Base-by-base conservation (phyloP, 2,113 vertebrate genomes). In the Echinops telfairi region DNA sequence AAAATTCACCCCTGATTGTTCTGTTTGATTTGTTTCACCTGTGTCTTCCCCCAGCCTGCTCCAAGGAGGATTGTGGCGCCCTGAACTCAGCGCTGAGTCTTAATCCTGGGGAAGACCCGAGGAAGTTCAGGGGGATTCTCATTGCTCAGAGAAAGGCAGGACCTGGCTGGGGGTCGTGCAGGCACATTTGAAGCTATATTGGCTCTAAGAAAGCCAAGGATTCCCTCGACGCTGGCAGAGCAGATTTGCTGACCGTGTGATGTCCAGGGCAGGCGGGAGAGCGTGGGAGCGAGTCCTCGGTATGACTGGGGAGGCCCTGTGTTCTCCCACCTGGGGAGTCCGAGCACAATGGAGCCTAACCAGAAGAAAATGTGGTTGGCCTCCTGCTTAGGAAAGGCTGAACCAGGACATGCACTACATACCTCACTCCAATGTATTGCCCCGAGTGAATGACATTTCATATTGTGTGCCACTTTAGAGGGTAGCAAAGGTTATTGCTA, bases 11-110 rank as follows among this genome's bases (percentile, higher is more conserved):
- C 86, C 95, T 97, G 95, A 94, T 96, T 97, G 93, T 97, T 96
- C 96, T 75, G 93, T 96, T 97, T 95, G 95, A 97, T 97, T 96
- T 93, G 80, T 94, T 93, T 97, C 94, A 95, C 96, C 95, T 94
- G 95, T 95, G 95, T 97, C 96, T 96, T 95, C 96, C 95, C 95
- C 87, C 0, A 0, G n/a, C 87, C 93, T 11, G 91, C 81, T 76
- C 93, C 2, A 66, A 89, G 89, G 80, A 87, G 64, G 83, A 85
- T 57, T 64, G 79, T 2, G 78, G 62, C 1, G 3, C 88, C 62
- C 84, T 64, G 90, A 81, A 47, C 88, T 82, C 83, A 14, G 75
- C 4, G 7, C 91, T 85, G 73, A 66, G 76, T 89, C 91, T 80
- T 95, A 88, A 93, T 64, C 90, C 40, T 0, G 16, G 14, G 27